phyloP scores from a whole-genome alignment of 92 coral and sea anemone genomes.

The Blastomussa wellsi region DNA sequence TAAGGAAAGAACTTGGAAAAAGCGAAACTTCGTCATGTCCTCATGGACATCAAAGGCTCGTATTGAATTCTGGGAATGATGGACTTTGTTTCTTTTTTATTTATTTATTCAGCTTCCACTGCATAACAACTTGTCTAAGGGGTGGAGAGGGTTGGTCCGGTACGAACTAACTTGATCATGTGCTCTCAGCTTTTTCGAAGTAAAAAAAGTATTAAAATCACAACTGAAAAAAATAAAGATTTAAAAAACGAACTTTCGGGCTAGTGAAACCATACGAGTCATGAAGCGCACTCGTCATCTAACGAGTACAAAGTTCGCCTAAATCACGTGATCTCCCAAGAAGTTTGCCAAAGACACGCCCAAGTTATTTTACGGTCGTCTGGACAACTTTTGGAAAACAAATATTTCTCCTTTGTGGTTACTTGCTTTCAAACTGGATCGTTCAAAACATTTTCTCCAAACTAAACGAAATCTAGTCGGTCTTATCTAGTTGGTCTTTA shows the following conservation, averaged over 20 bases:
- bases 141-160: constrained; percentile 9
- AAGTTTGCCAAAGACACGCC: neutral
- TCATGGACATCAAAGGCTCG: neutral
- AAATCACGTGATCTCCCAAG: constrained; percentile 13
- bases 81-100: neutral
- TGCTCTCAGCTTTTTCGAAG: too few species aligned
- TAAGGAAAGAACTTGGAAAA: neutral
- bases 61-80: constrained; percentile 6
- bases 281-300: neutral
- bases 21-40: neutral
- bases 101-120: too few species aligned
- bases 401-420: neutral
- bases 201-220: too few species aligned
- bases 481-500: neutral
- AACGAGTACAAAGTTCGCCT: neutral
- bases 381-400: neutral
- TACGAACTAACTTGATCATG: neutral
- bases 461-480: neutral
- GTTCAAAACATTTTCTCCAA: neutral
- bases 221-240: too few species aligned
- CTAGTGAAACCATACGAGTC: too few species aligned
- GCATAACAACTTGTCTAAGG: too few species aligned
- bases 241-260: too few species aligned
- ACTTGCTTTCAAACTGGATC: neutral
- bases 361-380: constrained; percentile 15